phyloP scores from a whole-genome alignment of 2,797 vertebrate genomes.

The Odontamblyopus rebecca region DNA sequence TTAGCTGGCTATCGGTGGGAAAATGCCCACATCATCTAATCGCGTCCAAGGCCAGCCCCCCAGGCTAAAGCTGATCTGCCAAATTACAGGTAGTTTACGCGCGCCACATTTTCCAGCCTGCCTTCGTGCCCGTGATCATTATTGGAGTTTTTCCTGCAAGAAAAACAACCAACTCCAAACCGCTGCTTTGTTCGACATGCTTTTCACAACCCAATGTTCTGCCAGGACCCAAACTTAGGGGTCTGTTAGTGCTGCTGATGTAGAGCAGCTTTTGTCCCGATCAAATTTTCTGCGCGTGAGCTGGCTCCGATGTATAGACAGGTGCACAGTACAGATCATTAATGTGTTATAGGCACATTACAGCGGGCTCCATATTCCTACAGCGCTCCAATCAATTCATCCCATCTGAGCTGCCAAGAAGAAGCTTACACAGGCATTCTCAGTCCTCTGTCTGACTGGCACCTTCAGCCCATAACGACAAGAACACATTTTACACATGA shows the following conservation, averaged over 20 bases:
- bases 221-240: slow-evolving; percentile 21
- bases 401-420: slow-evolving; percentile 15
- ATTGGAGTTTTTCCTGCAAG: slow-evolving; percentile 50
- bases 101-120: slow-evolving; percentile 56
- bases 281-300: slow-evolving; percentile 42
- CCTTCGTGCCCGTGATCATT: slow-evolving; percentile 61
- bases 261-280: slow-evolving; percentile 28
- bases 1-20: slow-evolving; percentile 15
- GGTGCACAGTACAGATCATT: slow-evolving; percentile 41
- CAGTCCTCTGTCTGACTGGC: slow-evolving; percentile 13
- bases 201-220: slow-evolving; percentile 31
- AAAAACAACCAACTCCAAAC: slow-evolving; percentile 50
- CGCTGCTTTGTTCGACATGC: slow-evolving; percentile 20
- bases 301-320: slow-evolving; percentile 37
- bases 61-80: slow-evolving; percentile 59
- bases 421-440: slow-evolving; percentile 15
- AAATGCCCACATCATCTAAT: slow-evolving; percentile 48
- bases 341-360: slow-evolving; percentile 30
- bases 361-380: slow-evolving; percentile 28
- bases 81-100: slow-evolving; percentile 71
- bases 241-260: slow-evolving; percentile 30
- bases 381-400: slow-evolving; percentile 18
- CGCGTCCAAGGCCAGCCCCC: slow-evolving; percentile 53
- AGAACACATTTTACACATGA: slow-evolving; percentile 14
- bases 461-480: slow-evolving; percentile 12